These are phyloP conservation scores for Alaudala cheleensis DNA, from an alignment of 2,113 vertebrate species.

Conservation along the genomic window DNA sequence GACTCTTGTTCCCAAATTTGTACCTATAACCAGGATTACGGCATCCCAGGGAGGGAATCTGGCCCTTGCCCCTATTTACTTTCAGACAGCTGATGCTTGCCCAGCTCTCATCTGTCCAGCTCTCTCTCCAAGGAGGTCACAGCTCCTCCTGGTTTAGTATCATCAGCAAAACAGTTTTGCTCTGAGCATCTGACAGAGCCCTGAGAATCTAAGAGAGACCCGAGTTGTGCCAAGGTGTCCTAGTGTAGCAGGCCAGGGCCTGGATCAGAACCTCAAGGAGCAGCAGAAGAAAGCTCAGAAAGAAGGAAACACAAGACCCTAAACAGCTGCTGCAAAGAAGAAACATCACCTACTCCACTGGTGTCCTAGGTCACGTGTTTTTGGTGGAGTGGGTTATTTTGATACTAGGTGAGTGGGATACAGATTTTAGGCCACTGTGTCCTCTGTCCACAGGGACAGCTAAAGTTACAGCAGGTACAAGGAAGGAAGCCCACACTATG, in stretches of 20 bases:
- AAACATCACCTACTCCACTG: not conserved
- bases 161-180: not conserved
- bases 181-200: rapidly evolving
- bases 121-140: not conserved
- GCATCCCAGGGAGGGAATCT: not conserved
- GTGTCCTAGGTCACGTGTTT: not conserved
- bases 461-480: not conserved
- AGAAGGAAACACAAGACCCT: not conserved
- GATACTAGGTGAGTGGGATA: not conserved
- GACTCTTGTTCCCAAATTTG: not conserved
- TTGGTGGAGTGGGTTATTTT: not conserved
- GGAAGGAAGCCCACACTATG: not conserved
- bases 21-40: not conserved
- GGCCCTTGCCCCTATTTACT: not conserved
- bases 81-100: not conserved
- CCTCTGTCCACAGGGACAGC: not conserved
- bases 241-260: not conserved
- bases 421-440: rapidly evolving
- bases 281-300: not conserved
- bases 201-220: not conserved
- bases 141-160: not conserved
- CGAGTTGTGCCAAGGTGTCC: not conserved
- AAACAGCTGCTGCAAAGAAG: not conserved
- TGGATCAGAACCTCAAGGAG: not conserved
- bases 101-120: not conserved